phyloP scores from a whole-genome alignment of 2,797 vertebrate genomes.

The Xiphorhynchus erythropygius region DNA sequence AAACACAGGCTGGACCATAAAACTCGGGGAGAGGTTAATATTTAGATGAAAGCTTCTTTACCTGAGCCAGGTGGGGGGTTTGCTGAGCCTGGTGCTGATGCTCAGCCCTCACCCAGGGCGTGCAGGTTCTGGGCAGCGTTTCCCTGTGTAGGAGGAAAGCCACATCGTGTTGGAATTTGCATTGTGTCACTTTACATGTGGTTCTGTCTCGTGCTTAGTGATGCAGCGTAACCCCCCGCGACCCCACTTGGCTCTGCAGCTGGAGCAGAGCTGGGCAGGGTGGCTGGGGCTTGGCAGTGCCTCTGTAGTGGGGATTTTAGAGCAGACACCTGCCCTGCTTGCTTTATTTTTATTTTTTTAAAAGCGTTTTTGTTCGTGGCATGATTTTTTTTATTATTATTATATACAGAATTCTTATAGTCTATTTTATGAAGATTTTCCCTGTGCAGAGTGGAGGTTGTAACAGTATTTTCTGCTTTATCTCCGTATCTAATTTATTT shows the following conservation, averaged over 20 bases:
- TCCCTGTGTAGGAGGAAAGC: background rate
- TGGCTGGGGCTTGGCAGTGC: background rate
- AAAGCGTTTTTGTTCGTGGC: background rate
- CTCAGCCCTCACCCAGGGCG: background rate
- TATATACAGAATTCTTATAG: background rate
- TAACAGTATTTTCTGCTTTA: background rate
- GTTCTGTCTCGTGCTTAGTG: constrained; percentile 62
- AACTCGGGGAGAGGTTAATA: no score
- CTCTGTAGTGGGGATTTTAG: background rate
- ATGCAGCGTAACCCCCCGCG: background rate
- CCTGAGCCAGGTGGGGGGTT: background rate
- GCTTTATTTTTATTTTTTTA: background rate
- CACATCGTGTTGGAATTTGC: constrained; percentile 34
- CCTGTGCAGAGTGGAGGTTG: constrained; percentile 4
- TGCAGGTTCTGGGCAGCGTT: background rate
- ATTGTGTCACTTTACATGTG: constrained; percentile 40
- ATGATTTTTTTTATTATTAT: constrained; percentile 33
- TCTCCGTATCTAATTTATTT: background rate
- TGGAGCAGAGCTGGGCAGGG: background rate
- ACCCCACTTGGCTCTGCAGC: constrained; percentile 29
- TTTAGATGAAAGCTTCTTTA: background rate
- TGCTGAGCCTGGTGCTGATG: background rate
- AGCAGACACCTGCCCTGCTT: background rate
- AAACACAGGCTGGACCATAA: background rate
- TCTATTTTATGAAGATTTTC: background rate